These are phyloP conservation scores for Plutomurus gul DNA, from an alignment of 1,140 invertebrate genomes.

Conservation along the genomic window DNA sequence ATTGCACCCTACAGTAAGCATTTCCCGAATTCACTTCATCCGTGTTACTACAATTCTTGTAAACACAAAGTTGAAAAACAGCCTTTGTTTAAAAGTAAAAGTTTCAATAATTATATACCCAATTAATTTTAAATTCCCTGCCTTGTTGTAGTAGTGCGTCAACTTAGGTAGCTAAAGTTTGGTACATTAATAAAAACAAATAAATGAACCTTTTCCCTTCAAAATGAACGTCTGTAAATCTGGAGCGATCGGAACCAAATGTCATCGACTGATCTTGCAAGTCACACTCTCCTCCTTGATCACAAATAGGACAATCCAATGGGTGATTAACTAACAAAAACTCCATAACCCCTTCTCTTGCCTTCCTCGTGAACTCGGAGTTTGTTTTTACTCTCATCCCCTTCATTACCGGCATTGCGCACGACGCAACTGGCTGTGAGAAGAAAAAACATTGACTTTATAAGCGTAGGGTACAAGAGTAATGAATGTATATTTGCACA, in stretches of 20 bases:
- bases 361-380: constrained; percentile 91
- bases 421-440: constrained; percentile 94
- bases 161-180: too few relatives aligned
- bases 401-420: constrained; percentile 99
- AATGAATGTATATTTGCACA: too few relatives aligned
- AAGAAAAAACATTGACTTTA: constrained; percentile 54
- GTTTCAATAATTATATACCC: too few relatives aligned
- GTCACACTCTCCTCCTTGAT: constrained; percentile 99
- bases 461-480: too few relatives aligned
- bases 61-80: background rate
- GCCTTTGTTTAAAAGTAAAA: background rate
- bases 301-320: constrained; percentile 98
- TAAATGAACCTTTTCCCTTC: constrained; percentile 80
- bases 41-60: too few relatives aligned
- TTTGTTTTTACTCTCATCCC: constrained; percentile 97
- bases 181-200: background rate
- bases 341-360: constrained; percentile 98
- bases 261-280: constrained; percentile 97
- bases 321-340: constrained; percentile 98
- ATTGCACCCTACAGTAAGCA: too few relatives aligned
- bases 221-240: constrained; percentile 92
- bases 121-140: too few relatives aligned
- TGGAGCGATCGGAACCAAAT: constrained; percentile 94
- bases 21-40: too few relatives aligned
- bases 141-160: too few relatives aligned